Evolutionary conservation across 2,888 invertebrate species (phyloP).

Genomic region (Meiosimyza decipiens): DNA sequence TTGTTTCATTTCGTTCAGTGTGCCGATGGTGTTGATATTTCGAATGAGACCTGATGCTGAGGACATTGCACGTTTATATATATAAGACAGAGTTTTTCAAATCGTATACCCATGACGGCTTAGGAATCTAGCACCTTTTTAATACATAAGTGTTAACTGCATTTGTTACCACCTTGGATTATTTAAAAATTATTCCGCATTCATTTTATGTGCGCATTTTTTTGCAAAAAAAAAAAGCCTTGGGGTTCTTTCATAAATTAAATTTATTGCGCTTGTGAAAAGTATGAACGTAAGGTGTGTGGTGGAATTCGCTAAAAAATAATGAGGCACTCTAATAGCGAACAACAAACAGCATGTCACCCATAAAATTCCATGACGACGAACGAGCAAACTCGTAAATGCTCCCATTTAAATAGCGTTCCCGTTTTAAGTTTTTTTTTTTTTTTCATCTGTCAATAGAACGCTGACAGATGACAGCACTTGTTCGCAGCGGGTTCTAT

Average conservation of each 20-base stretch:
- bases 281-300: not conserved
- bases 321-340: slow-evolving; percentile 16
- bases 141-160: too few species aligned
- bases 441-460: not conserved
- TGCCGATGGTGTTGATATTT: too few species aligned
- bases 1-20: too few species aligned
- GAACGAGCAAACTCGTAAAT: not conserved
- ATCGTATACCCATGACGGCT: too few species aligned
- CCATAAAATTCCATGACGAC: not conserved
- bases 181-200: not conserved
- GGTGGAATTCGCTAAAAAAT: slow-evolving; percentile 10
- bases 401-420: slow-evolving; percentile 3
- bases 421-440: not conserved
- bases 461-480: not conserved
- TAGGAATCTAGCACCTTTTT: too few species aligned
- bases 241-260: not conserved
- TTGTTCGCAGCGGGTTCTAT: too few species aligned
- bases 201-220: slow-evolving; percentile 1
- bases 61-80: too few species aligned
- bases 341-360: not conserved
- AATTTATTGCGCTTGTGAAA: slow-evolving; percentile 7
- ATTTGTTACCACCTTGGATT: not conserved
- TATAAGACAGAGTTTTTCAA: too few species aligned
- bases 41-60: too few species aligned
- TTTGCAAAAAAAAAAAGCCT: not conserved